A percentile compares a stretch with the other conserved stretches of the same genome.
Evolutionary conservation across 2,888 invertebrate genomes (phyloP).

Genomic region (Cheilosia vulpina): DNA sequence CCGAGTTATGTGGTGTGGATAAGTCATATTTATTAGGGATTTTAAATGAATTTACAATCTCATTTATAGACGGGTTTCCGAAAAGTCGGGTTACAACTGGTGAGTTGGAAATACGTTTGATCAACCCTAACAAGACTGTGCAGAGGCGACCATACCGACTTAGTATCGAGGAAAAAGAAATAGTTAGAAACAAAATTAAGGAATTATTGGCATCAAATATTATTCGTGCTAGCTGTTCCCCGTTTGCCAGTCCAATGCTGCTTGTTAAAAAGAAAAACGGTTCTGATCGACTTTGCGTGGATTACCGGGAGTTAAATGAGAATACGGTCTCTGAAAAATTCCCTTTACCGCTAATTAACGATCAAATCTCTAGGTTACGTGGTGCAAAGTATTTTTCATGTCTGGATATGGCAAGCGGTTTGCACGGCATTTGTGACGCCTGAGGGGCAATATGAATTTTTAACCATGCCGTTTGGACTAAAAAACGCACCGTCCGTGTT

Average conservation of each 20-base stretch:
- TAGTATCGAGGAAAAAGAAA: constrained; percentile 25
- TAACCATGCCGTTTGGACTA: constrained; percentile 44
- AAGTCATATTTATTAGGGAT: constrained; percentile 5
- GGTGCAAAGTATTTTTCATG: constrained; percentile 46
- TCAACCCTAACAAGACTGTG: constrained; percentile 36
- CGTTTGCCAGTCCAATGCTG: constrained; percentile 32
- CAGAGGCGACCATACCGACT: constrained; percentile 28
- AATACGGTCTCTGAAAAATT: constrained; percentile 22
- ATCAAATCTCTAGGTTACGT: constrained; percentile 33
- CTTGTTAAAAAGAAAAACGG: constrained; percentile 33
- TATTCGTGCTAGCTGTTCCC: constrained; percentile 34
- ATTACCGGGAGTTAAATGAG: constrained; percentile 34
- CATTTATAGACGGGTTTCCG: constrained; percentile 30
- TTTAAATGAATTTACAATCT: constrained; percentile 6
- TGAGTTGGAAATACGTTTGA: constrained; percentile 33
- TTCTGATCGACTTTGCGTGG: constrained; percentile 26
- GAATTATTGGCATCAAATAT: constrained; percentile 29
- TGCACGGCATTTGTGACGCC: constrained; percentile 48
- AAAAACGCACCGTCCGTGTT: constrained; percentile 52
- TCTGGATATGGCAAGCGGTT: constrained; percentile 56
- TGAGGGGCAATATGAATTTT: constrained; percentile 47
- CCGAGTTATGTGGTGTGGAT: neutral
- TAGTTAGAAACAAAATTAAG: constrained; percentile 22
- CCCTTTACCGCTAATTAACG: constrained; percentile 20
- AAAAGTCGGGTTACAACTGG: constrained; percentile 27